Evolutionary conservation across 2,888 invertebrate species (phyloP), one percentile per base, ranked within the genome.

Genomic region (Odontocolon sp.): DNA sequence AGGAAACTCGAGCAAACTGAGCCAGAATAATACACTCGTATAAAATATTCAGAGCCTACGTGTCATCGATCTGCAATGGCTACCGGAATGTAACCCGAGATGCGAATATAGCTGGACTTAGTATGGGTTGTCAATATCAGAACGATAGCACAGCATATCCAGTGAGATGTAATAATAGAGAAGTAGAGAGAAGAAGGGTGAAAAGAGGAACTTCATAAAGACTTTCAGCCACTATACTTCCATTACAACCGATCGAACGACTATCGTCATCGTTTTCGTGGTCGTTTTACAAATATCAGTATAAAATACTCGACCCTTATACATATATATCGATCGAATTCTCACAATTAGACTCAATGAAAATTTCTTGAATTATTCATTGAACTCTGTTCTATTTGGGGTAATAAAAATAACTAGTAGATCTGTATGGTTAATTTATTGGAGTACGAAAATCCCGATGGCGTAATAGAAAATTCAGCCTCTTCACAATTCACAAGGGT

Each of bases 31-130:
- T 56, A 54, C 52, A 40, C 38, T 56, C 54, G 61, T 77, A 77
- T 83, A 73, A 82, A 84, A 83, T 83, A 84, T 84, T 82, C 79
- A 83, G 69, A 69, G 66, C 72, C 54, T 75, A 76, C 76, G 77
- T 75, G 80, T 77, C 80, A 83, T 83, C 80, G 83, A 83, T 83
- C 78, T 64, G 26, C 5, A 16, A 61, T 36, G 50, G 42, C 31
- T 23, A 56, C 38, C 9, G 36, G 31, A 64, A 56, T 33, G 36
- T 61, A 31, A 61, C 45, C 36, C 36, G 64, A 70, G 47, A 54
- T 72, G 54, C 71, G 63, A 56, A 76, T 36, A 54, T 64, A 52
- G 16, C 31, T 40, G n/a, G 28, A 9, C 16, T 28, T 16, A 5
- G 23, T 3, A 6, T 50, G 6, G 11, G 33, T 36, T 68, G 64